Conservation (phyloP, 2,888 invertebrate genomes). For the Iphiclides podalirius region DNA sequence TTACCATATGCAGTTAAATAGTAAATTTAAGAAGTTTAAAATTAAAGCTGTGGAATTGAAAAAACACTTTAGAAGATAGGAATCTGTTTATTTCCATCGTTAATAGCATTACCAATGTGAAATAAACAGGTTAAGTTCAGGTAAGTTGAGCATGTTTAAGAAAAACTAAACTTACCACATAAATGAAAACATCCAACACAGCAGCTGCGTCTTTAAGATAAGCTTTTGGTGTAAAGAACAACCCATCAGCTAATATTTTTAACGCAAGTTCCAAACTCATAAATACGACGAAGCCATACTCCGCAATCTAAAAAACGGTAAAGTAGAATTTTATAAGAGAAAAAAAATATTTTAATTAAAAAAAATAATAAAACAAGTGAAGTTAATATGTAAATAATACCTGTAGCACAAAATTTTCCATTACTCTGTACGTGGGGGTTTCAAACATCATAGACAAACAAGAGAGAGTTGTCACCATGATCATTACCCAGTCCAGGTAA, state of each 20-base stretch:
- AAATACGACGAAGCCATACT: slow-evolving; percentile 98
- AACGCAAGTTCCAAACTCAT: slow-evolving; percentile 98
- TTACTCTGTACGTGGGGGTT: slow-evolving; percentile 94
- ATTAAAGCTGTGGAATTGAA: too few species aligned
- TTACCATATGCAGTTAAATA: too few species aligned
- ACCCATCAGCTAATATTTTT: slow-evolving; percentile 97
- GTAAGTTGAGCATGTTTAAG: background rate
- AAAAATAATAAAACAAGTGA: background rate
- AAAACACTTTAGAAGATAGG: too few species aligned
- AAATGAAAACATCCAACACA: slow-evolving; percentile 97
- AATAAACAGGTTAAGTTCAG: too few species aligned
- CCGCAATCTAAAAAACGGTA: slow-evolving; percentile 87
- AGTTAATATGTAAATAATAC: slow-evolving; percentile 34
- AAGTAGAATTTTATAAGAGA: too few species aligned
- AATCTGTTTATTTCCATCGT: too few species aligned
- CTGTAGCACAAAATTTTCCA: slow-evolving; percentile 95
- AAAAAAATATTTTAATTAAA: too few species aligned
- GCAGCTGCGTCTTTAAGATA: slow-evolving; percentile 99
- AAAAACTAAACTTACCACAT: slow-evolving; percentile 84
- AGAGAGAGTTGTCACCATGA: slow-evolving; percentile 87
- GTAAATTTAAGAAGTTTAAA: too few species aligned
- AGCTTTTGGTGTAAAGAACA: slow-evolving; percentile 99
- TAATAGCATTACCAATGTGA: too few species aligned
- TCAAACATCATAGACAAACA: slow-evolving; percentile 98
- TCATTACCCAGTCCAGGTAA: slow-evolving; percentile 99